phyloP scores from a whole-genome alignment of 1,140 invertebrate genomes.

The Bombus sibiricus region DNA sequence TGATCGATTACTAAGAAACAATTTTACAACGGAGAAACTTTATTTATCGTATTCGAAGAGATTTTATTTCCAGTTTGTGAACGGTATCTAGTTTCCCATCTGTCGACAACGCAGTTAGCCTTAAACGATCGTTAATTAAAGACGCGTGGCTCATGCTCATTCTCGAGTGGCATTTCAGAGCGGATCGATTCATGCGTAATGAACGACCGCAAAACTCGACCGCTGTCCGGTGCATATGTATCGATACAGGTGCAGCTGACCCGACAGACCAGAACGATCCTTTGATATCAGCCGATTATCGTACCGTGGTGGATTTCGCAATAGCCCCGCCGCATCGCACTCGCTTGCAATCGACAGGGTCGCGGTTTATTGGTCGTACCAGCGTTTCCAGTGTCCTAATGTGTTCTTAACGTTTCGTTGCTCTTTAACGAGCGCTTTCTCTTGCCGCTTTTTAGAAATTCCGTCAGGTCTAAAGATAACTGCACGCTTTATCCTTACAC shows the following conservation, averaged over 20 bases:
- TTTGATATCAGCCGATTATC: conserved; percentile 59
- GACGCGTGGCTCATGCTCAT: not conserved
- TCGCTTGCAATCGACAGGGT: conserved; percentile 52
- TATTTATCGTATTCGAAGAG: too few species aligned
- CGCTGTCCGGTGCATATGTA: conserved; percentile 22
- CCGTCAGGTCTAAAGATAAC: too few species aligned
- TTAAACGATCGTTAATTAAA: conserved; percentile 2
- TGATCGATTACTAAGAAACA: too few species aligned
- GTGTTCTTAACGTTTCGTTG: conserved; percentile 38
- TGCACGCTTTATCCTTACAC: not conserved
- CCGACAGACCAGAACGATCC: conserved; percentile 17
- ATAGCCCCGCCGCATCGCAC: conserved; percentile 3
- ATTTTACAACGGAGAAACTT: too few species aligned
- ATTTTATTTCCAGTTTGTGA: too few species aligned
- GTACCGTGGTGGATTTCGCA: conserved; percentile 28
- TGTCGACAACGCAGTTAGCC: too few species aligned
- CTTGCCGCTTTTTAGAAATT: not conserved
- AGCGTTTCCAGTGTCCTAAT: not conserved
- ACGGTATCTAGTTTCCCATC: too few species aligned
- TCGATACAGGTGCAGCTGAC: conserved; percentile 20
- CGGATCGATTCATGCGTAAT: conserved; percentile 27
- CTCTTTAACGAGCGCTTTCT: not conserved
- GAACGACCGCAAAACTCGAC: conserved; percentile 18
- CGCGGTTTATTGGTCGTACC: conserved; percentile 39
- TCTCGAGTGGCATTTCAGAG: conserved; percentile 11